Evolutionary conservation across 1,140 invertebrate species (phyloP), one percentile per base, ranked within the genome.

Genomic region (Pseudomyrmex sp.): DNA sequence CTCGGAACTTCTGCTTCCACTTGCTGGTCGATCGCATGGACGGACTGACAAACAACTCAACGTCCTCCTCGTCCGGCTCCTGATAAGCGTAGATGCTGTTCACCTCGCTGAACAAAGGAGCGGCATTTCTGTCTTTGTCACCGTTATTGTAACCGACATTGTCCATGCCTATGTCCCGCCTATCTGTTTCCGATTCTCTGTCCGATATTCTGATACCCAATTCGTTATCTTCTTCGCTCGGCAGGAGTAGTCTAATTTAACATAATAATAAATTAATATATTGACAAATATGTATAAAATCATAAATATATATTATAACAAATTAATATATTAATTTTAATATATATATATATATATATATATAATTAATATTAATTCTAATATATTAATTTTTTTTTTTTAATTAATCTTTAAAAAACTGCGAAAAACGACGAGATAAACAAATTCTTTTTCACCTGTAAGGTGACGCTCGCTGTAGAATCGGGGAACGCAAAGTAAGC

Each of bases 211-310:
- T 82, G 26, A 84, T 65, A 4, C 85, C 83, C 44, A 91, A 74
- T 85, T 92, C 93, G 20, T 88, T 91, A 44, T 93, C 90, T 20
- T 93, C 91, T 35, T 93, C 91, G 23, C 63, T 85, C 1, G 89
- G 56, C 10, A 93, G 69, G 1, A 91, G 88, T 5, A 79, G 76
- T 18, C 85, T 85, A 35, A 35, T 35, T 35, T 35, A 35, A 35
- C 35, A 35, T 35, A 35, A 35, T 35, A 35, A 35, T 35, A 35
- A 35, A 35, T 35, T 35, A 35, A 35, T 7, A 35, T 7, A 35
- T 35, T 35, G 35, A 35, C 35, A 35, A 35, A 35, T 26, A 26
- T 35, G 35, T 35, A 35, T 7, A 5, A 5, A 7, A 7, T 35
- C 35, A 35, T 35, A 35, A 35, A 35, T 35, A 35, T 35, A 35